Conservation (phyloP, 2,113 vertebrate species). For the Corythoichthys intestinalis region DNA sequence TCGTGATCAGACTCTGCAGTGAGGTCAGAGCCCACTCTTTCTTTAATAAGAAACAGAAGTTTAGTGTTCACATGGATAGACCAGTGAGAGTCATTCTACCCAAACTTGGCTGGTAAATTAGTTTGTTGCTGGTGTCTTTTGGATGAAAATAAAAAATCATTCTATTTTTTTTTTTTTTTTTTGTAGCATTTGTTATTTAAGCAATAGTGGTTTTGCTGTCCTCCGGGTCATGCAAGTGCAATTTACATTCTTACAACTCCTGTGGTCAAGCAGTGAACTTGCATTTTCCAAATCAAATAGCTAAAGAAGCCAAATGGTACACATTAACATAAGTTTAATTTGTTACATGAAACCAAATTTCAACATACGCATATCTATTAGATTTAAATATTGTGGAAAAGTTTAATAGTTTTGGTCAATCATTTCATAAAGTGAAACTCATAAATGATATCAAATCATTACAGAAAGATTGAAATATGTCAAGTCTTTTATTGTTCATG, state of each 20-base stretch:
- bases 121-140: slow-evolving; percentile 2
- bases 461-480: too few species aligned
- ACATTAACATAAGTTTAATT: too few species aligned
- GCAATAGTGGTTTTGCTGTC: background rate
- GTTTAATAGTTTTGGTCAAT: too few species aligned
- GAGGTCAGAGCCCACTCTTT: slow-evolving; percentile 75
- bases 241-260: background rate
- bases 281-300: background rate
- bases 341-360: too few species aligned
- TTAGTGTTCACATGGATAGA: slow-evolving; percentile 33
- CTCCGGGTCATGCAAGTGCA: too few species aligned
- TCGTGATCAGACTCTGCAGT: slow-evolving; percentile 60
- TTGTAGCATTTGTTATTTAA: background rate
- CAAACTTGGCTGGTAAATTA: slow-evolving; percentile 10
- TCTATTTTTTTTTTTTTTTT: background rate
- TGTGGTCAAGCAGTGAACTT: background rate
- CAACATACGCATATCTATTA: too few species aligned
- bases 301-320: background rate
- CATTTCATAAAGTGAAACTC: too few species aligned
- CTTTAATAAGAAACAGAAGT: slow-evolving; percentile 99
- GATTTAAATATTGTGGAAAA: too few species aligned
- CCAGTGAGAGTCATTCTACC: slow-evolving; percentile 18
- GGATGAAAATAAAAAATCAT: background rate
- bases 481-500: too few species aligned
- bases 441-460: too few species aligned